Conservation (phyloP, 2,888 invertebrate genomes). For the Dicyrtoma fusca region DNA sequence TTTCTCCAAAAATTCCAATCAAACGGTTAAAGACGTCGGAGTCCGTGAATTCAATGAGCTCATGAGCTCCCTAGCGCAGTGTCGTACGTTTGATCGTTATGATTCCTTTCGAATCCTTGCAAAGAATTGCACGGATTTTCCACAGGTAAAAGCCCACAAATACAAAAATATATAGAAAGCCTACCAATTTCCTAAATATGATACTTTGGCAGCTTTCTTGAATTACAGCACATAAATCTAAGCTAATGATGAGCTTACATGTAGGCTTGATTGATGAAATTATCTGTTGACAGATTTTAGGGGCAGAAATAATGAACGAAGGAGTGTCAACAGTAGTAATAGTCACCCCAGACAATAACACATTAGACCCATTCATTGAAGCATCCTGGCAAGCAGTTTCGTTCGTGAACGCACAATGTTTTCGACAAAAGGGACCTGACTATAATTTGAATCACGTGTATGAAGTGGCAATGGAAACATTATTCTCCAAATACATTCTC, state of each 20-base stretch:
- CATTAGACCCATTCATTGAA: conserved; percentile 26
- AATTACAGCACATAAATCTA: no score
- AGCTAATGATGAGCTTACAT: no score
- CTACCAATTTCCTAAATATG: no score
- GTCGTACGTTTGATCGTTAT: conserved; percentile 9
- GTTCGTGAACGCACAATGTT: conserved; percentile 26
- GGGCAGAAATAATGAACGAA: not conserved
- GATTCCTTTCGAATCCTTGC: conserved; percentile 2
- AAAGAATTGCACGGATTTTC: conserved; percentile 5
- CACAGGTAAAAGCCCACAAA: not conserved
- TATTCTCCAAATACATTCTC: conserved; percentile 9
- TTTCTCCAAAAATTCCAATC: not conserved
- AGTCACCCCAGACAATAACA: not conserved
- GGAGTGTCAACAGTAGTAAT: not conserved
- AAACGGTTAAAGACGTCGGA: conserved; percentile 11
- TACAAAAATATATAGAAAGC: no score
- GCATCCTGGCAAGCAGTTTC: conserved; percentile 20
- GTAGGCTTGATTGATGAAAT: no score
- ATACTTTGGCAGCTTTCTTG: no score
- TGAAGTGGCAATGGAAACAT: conserved; percentile 24
- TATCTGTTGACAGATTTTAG: not conserved
- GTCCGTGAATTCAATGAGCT: conserved; percentile 15
- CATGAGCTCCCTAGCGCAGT: conserved; percentile 17
- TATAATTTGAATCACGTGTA: conserved; percentile 25
- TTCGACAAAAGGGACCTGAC: not conserved